Conservation (phyloP, 2,797 vertebrate genomes). For the Pipistrellus nathusii region DNA sequence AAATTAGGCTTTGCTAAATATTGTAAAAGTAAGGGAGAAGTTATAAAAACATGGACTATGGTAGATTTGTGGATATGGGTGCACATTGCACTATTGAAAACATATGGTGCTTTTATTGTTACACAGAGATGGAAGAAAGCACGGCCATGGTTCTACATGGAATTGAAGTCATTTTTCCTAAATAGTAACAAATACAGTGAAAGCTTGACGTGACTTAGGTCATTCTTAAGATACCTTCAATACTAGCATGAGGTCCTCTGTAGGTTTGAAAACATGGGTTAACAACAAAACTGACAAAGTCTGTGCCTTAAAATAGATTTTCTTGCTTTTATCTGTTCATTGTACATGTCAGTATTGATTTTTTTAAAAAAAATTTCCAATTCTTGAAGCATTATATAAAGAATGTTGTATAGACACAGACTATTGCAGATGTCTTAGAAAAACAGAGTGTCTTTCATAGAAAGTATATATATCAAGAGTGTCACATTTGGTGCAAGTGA, state of each 20-base stretch:
- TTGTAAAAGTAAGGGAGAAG: constrained; percentile 15
- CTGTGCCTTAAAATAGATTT: background rate
- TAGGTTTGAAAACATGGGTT: background rate
- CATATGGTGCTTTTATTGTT: background rate
- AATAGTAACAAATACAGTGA: background rate
- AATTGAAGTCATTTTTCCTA: background rate
- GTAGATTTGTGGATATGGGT: background rate
- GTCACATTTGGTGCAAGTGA: background rate
- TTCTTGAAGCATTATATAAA: constrained; percentile 1
- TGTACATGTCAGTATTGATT: background rate
- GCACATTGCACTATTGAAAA: constrained; percentile 42
- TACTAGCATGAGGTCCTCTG: background rate
- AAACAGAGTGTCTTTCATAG: background rate
- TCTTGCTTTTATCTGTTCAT: background rate
- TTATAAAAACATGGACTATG: background rate
- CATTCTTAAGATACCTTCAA: background rate
- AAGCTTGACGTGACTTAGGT: background rate
- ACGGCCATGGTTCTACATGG: background rate
- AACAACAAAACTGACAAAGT: background rate
- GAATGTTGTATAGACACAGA: background rate
- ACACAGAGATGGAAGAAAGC: background rate
- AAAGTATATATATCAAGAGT: background rate
- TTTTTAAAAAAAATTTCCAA: background rate
- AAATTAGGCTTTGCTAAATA: background rate
- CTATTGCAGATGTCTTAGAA: background rate